A percentile compares a stretch with the other conserved stretches of the same genome.
These are phyloP conservation scores for Opisthograptis luteolata DNA, from an alignment of 2,888 invertebrate genomes.

Conservation along the genomic window DNA sequence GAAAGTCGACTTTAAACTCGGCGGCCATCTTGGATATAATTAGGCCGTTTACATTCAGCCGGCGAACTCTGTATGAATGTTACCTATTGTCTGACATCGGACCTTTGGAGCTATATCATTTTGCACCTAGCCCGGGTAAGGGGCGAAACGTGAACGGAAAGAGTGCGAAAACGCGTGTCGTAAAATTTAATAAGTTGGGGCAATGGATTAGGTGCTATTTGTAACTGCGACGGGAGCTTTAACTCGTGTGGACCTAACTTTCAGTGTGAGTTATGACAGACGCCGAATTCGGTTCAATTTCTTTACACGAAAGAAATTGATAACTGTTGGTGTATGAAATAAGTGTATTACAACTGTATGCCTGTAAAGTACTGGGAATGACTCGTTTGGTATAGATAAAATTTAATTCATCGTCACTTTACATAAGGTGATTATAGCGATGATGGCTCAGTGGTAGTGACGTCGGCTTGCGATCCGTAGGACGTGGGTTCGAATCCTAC, in stretches of 20 bases:
- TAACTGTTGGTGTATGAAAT: too few relatives aligned
- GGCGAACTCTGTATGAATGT: constrained; percentile 77
- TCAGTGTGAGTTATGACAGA: not conserved
- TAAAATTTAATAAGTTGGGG: constrained; percentile 64
- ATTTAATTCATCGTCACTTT: too few relatives aligned
- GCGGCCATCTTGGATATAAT: constrained; percentile 79
- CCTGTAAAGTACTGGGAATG: too few relatives aligned
- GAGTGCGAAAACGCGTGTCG: constrained; percentile 60
- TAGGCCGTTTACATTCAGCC: constrained; percentile 79
- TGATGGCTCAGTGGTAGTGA: too few relatives aligned
- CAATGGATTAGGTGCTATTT: constrained; percentile 35
- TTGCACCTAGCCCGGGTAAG: constrained; percentile 70
- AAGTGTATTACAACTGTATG: too few relatives aligned
- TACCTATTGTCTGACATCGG: constrained; percentile 84
- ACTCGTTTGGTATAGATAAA: too few relatives aligned
- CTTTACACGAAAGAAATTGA: too few relatives aligned
- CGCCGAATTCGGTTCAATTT: not conserved
- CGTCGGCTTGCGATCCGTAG: too few relatives aligned
- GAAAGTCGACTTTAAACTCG: constrained; percentile 25
- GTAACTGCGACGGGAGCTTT: constrained; percentile 15
- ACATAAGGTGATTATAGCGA: not conserved
- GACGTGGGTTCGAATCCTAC: too few relatives aligned
- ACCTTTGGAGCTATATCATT: constrained; percentile 82
- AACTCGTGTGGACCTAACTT: constrained; percentile 1
- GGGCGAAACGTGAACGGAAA: constrained; percentile 46